Evolutionary conservation across 2,888 invertebrate species (phyloP).

Genomic region (Zygaena filipendulae): DNA sequence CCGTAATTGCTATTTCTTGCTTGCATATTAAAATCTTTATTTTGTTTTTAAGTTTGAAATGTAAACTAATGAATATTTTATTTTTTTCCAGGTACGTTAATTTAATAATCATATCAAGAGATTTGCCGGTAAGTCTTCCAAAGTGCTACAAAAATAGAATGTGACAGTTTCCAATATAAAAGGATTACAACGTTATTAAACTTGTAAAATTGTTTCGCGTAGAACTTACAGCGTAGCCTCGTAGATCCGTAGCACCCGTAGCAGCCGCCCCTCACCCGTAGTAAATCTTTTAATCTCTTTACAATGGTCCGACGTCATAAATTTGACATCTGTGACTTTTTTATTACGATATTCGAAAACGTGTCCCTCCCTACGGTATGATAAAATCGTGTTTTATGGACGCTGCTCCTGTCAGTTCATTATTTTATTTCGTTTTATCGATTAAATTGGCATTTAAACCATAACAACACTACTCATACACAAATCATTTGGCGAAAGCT

Average conservation of each 20-base stretch:
- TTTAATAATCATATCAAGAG: not conserved
- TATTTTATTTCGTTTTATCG: constrained; percentile 56
- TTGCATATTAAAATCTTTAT: not conserved
- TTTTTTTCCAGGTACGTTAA: constrained; percentile 27
- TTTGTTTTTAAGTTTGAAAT: not conserved
- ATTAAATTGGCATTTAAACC: constrained; percentile 40
- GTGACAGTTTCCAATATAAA: too few relatives aligned
- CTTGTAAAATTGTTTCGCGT: constrained; percentile 16
- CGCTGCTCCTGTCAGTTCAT: constrained; percentile 50
- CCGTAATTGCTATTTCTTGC: not conserved
- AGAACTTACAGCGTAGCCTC: constrained; percentile 31
- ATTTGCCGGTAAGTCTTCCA: not conserved
- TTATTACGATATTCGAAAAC: constrained; percentile 66
- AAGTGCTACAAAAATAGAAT: too few relatives aligned
- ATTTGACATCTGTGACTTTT: constrained; percentile 69
- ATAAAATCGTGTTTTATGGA: constrained; percentile 66
- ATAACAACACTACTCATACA: constrained; percentile 16
- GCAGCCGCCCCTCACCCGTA: constrained; percentile 34
- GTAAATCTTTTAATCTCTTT: constrained; percentile 68
- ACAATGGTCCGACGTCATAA: constrained; percentile 64
- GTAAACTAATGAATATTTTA: constrained; percentile 6
- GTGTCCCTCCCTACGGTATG: constrained; percentile 60
- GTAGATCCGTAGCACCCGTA: constrained; percentile 27
- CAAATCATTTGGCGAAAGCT: not conserved
- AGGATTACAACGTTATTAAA: too few relatives aligned